Base-by-base conservation (phyloP, 2,797 vertebrate species). In the Pelochelys cantorii region DNA sequence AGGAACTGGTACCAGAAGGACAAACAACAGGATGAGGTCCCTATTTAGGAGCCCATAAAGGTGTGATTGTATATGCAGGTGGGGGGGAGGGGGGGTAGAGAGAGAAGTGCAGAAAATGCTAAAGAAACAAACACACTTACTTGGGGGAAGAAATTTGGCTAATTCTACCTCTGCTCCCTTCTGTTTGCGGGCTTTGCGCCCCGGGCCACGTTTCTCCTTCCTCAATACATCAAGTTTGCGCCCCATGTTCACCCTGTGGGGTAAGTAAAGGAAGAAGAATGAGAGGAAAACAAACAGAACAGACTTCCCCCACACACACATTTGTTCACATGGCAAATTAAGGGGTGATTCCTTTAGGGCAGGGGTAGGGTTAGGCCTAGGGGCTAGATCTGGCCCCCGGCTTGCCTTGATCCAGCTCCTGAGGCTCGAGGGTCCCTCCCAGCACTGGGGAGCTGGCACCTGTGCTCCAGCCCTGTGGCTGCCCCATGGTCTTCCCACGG, bases 91-190 rank as follows among this genome's bases (percentile, higher is more conserved):
- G 25, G 5, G 55, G 7, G 55, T 18, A 7, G 12, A 29, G 29
- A 62, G 29, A 11, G 57, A 25, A 34, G 17, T 11, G 5, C n/a
- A 68, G 18, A 37, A 71, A 34, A 34, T 8, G n/a, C 11, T 22
- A 71, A 3, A 5, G 65, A 37, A 20, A 37, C 31, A 65, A 65
- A 65, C 7, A 65, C 31, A 18, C 97, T 98, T 93, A 99, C 99
- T 99, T 77, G 98, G 97, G 34, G 97, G 97, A 87, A 99, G 95
- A 91, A 99, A 98, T 12, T 98, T 98, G 84, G 97, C 96, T 83
- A 99, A 97, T 94, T 99, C 99, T 0, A 98, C 98, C 96, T 99
- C 99, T 0, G 99, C 99, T 23, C 99, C 99, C 55, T 98, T 97
- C 97, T 99, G 99, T 94, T 99, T 99, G 75, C 97, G 98, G 85